Evolutionary conservation across 2,797 vertebrate species (phyloP), one percentile per base, ranked within the genome.

Genomic region (Jordanella pulchra): DNA sequence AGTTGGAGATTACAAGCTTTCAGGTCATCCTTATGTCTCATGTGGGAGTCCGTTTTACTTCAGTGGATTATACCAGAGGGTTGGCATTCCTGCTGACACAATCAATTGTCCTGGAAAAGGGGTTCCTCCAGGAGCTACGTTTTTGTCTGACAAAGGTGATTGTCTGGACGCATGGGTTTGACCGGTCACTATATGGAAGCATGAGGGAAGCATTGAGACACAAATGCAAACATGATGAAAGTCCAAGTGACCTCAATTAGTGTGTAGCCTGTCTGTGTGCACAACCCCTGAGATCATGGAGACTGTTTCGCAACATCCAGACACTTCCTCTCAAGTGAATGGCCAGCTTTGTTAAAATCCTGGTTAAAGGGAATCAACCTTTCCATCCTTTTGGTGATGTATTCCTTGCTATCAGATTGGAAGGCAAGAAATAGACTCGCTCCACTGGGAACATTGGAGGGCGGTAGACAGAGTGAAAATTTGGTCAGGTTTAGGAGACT

Each of bases 261-360:
- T 55, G 48, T 56, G 71, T 71, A 25, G 67, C 56, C 27, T 35
- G 45, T 58, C 28, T 68, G 50, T 25, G 35, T 48, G 64, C 17
- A 2, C 18, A 63, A 51, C 55, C 53, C 27, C 81, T 91, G 90
- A 91, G 84, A 86, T 91, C 87, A 91, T 80, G 76, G 78, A 84
- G 85, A 70, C 53, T 86, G 87, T 79, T 87, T 87, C 74, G 72
- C 63, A 77, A 69, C 71, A 80, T 67, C 48, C 17, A 28, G 32
- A 71, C 67, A 65, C 78, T 75, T 71, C 83, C 82, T 72, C 72
- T 77, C 71, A 79, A 79, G 91, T 95, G 92, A 95, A 95, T 93
- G 84, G 89, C 28, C 32, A 76, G 74, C 89, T 89, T 92, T 95
- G 94, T 95, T 89, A 87, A 65, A 78, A 76, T 32, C 48, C 75